Evolutionary conservation across 2,113 vertebrate genomes (phyloP).

Genomic region (Murina feae): DNA sequence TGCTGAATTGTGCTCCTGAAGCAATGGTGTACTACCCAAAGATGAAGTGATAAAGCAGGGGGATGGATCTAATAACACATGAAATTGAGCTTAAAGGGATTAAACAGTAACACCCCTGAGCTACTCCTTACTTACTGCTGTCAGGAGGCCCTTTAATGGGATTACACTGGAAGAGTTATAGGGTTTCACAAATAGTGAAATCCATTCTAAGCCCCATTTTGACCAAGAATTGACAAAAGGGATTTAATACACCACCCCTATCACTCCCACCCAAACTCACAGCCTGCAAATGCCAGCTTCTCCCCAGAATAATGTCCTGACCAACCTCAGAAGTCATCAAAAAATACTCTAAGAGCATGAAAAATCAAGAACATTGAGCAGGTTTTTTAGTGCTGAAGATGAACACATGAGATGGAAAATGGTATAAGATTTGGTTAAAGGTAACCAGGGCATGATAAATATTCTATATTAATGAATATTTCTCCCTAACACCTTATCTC

Average conservation of each 20-base stretch:
- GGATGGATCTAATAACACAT: background rate
- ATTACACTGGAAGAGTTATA: background rate
- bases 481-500: background rate
- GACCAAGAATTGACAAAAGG: background rate
- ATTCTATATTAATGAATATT: background rate
- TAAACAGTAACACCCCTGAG: slow-evolving; percentile 15
- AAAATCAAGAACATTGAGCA: background rate
- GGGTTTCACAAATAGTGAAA: background rate
- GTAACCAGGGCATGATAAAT: background rate
- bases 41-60: background rate
- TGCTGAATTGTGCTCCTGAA: background rate
- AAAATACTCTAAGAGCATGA: background rate
- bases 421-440: background rate
- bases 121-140: background rate
- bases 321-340: background rate
- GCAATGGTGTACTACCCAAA: background rate
- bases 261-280: background rate
- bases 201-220: background rate
- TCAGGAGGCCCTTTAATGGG: background rate
- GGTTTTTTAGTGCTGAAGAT: background rate
- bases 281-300: background rate
- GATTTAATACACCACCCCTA: background rate
- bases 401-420: background rate
- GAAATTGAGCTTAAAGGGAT: slow-evolving; percentile 22
- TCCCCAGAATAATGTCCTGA: background rate